These are phyloP conservation scores for Sesamia inferens DNA, from an alignment of 2,888 invertebrate species.

Conservation along the genomic window DNA sequence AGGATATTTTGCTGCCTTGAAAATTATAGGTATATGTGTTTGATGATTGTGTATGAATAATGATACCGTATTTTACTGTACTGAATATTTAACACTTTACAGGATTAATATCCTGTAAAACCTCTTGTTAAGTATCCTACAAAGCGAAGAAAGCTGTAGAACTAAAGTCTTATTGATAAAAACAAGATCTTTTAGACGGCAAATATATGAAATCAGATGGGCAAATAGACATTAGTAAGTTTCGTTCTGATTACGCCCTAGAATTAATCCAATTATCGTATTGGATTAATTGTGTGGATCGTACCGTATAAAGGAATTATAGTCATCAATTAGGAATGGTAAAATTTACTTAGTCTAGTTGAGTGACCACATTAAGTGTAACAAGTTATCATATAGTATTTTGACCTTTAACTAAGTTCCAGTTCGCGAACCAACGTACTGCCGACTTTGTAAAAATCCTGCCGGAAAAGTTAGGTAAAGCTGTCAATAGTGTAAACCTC, in stretches of 20 bases:
- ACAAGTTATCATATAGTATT: not conserved
- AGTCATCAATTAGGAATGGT: not conserved
- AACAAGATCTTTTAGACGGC: not conserved
- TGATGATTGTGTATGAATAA: too few relatives aligned
- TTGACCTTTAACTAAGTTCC: not conserved
- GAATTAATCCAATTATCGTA: not conserved
- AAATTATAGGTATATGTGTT: too few relatives aligned
- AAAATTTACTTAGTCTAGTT: not conserved
- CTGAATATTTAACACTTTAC: not conserved
- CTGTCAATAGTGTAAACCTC: too few relatives aligned
- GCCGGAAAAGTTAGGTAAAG: too few relatives aligned
- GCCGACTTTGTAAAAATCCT: too few relatives aligned
- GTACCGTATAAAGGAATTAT: not conserved
- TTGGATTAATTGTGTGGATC: slow-evolving; percentile 1
- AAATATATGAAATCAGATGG: not conserved
- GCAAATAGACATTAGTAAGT: not conserved
- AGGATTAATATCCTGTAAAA: too few relatives aligned
- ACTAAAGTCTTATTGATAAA: not conserved
- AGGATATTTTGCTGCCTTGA: too few relatives aligned
- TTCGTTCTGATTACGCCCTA: not conserved
- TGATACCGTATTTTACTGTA: not conserved
- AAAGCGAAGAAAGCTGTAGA: not conserved
- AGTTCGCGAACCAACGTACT: not conserved
- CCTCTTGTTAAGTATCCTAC: too few relatives aligned
- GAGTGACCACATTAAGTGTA: not conserved